phyloP scores from a whole-genome alignment of 2,888 invertebrate species.

The Scaeva pyrastri region DNA sequence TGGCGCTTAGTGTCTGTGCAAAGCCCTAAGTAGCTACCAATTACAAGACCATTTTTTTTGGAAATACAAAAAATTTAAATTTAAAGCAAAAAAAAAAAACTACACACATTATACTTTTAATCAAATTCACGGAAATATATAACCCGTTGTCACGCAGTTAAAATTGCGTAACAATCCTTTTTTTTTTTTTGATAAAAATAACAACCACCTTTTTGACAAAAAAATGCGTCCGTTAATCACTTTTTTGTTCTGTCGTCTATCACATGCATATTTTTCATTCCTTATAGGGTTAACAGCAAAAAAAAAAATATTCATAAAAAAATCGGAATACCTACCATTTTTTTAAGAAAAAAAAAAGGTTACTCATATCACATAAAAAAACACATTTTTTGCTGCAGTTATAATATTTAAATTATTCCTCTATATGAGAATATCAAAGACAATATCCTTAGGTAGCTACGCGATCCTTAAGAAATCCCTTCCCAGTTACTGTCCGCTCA shows the following conservation, averaged over 20 bases:
- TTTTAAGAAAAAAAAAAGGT: constrained; percentile 26
- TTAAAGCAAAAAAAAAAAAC: constrained; percentile 13
- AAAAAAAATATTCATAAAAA: constrained; percentile 26
- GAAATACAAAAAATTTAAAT: background rate
- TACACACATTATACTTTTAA: background rate
- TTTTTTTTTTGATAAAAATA: constrained; percentile 23
- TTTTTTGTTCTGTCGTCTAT: constrained; percentile 48
- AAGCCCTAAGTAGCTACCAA: background rate
- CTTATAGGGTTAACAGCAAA: constrained; percentile 21
- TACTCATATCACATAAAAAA: constrained; percentile 42
- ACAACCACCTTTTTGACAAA: constrained; percentile 42
- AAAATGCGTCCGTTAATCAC: constrained; percentile 55
- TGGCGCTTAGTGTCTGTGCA: too few relatives aligned
- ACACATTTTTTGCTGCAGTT: constrained; percentile 26
- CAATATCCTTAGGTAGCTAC: constrained; percentile 23
- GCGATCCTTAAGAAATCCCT: constrained; percentile 21
- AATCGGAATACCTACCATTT: constrained; percentile 47
- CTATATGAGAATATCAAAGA: constrained; percentile 35
- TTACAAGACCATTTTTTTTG: background rate
- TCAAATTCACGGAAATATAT: background rate
- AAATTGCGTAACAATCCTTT: constrained; percentile 53
- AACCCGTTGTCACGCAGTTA: constrained; percentile 16
- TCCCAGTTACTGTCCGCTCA: constrained; percentile 32
- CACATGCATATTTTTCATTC: background rate
- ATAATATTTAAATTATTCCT: constrained; percentile 39